These are phyloP conservation scores for Mixornis gularis DNA, from an alignment of 2,113 vertebrate genomes.

Conservation along the genomic window DNA sequence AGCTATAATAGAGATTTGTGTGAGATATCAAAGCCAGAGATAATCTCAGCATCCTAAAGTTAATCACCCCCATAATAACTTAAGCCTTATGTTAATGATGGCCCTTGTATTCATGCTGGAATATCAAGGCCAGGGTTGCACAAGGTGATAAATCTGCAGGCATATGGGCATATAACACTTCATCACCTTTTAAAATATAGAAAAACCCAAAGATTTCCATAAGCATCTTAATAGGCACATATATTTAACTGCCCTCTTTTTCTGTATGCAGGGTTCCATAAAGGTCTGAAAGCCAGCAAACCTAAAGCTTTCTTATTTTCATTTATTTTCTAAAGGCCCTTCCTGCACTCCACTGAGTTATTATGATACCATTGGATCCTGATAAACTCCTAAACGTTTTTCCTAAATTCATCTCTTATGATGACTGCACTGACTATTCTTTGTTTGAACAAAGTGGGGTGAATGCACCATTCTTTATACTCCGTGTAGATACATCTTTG, in stretches of 20 bases:
- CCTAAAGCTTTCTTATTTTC: background rate
- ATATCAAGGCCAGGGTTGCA: background rate
- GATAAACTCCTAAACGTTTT: background rate
- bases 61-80: background rate
- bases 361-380: background rate
- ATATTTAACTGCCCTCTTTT: background rate
- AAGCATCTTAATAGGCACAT: background rate
- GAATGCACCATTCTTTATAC: background rate
- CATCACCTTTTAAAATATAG: background rate
- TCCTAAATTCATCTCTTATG: background rate
- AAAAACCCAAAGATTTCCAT: background rate
- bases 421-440: background rate
- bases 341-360: background rate
- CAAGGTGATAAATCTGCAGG: background rate
- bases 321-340: background rate
- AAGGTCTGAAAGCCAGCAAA: background rate
- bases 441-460: background rate
- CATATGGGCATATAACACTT: background rate
- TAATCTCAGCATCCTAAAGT: background rate
- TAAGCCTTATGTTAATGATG: background rate
- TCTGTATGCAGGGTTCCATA: background rate
- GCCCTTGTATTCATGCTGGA: background rate
- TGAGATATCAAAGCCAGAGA: background rate
- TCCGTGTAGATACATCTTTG: background rate
- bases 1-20: background rate